Evolutionary conservation across 2,888 invertebrate species (phyloP).

Genomic region (Ophion obscuratus): DNA sequence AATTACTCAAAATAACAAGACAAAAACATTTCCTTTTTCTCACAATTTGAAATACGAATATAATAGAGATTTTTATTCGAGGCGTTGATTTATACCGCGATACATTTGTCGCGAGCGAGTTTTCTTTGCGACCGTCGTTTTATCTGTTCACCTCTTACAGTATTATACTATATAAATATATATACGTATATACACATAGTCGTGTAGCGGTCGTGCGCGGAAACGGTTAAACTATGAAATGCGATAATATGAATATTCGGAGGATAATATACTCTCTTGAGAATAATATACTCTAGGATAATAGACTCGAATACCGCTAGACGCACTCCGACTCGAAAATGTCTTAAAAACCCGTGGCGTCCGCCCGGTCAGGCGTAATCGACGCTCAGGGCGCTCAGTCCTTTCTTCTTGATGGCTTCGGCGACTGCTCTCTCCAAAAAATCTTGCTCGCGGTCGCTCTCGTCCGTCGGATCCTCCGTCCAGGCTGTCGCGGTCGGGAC

Average conservation of each 20-base stretch:
- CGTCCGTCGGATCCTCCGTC: conserved; percentile 75
- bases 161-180: neutral
- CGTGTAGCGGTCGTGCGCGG: neutral
- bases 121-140: neutral
- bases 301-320: neutral
- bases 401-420: conserved; percentile 90
- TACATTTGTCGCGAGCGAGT: neutral
- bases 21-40: neutral
- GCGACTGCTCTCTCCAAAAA: conserved; percentile 90
- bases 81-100: neutral
- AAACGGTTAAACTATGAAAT: neutral
- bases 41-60: neutral
- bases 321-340: neutral
- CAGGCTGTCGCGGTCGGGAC: conserved; percentile 47
- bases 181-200: neutral
- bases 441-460: conserved; percentile 83
- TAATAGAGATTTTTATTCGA: neutral
- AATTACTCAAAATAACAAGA: neutral
- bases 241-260: neutral
- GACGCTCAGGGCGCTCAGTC: conserved; percentile 85
- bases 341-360: neutral
- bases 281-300: no score
- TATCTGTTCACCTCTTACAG: neutral
- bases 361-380: conserved; percentile 78
- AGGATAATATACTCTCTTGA: neutral